A percentile compares a stretch with the other conserved stretches of the same genome.
Conservation (phyloP, 2,888 invertebrate species). For the Gisinianus flammeolus region DNA sequence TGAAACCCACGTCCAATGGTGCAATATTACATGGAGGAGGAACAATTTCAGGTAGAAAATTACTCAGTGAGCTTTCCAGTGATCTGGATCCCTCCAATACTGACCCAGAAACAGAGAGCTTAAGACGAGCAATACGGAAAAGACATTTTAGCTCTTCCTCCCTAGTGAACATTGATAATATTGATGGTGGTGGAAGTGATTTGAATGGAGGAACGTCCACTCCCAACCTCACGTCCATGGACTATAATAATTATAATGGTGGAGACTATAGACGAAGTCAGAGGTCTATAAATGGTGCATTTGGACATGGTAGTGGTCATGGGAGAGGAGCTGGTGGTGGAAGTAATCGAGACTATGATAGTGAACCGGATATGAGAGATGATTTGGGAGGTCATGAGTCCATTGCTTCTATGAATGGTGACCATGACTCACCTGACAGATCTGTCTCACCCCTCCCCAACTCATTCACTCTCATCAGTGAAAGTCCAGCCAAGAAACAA, state of each 20-base stretch:
- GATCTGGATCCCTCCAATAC: slow-evolving; percentile 8
- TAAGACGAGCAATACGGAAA: slow-evolving; percentile 48
- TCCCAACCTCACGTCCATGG: slow-evolving; percentile 49
- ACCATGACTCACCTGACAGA: slow-evolving; percentile 43
- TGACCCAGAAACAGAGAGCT: slow-evolving; percentile 18
- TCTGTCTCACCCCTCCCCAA: slow-evolving; percentile 56
- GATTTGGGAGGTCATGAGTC: background rate
- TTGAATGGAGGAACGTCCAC: slow-evolving; percentile 50
- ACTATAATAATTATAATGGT: slow-evolving; percentile 20
- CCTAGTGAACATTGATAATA: slow-evolving; percentile 33
- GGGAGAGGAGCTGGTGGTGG: background rate
- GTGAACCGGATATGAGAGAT: slow-evolving; percentile 72
- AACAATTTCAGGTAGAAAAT: slow-evolving; percentile 77
- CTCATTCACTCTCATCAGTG: slow-evolving; percentile 60
- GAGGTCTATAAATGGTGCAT: slow-evolving; percentile 23
- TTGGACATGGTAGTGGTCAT: slow-evolving; percentile 17
- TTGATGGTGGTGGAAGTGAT: background rate
- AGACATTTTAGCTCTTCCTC: slow-evolving; percentile 49
- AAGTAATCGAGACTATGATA: slow-evolving; percentile 61
- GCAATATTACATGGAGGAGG: slow-evolving; percentile 82
- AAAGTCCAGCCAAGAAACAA: slow-evolving; percentile 65
- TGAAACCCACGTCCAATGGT: slow-evolving; percentile 82
- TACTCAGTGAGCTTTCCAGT: slow-evolving; percentile 61
- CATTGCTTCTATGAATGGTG: slow-evolving; percentile 1
- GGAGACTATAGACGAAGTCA: slow-evolving; percentile 20